A percentile compares a stretch with the other conserved stretches of the same genome.
These are phyloP conservation scores for Triplophysa tibetana DNA, from an alignment of 2,113 vertebrate genomes.

Conservation along the genomic window DNA sequence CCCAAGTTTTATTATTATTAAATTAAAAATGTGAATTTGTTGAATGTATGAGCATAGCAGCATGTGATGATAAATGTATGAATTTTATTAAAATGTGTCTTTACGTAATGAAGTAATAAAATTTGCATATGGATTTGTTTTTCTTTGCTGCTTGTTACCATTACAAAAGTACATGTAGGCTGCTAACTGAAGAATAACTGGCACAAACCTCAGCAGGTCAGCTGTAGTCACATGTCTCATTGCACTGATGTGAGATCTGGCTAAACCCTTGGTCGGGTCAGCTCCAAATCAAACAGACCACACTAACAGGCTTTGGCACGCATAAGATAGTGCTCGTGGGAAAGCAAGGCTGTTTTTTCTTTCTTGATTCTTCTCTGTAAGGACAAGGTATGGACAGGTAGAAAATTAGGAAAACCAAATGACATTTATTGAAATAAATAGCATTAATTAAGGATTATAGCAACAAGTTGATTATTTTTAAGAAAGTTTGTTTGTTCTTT, in stretches of 20 bases:
- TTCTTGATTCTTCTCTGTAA: slow-evolving; percentile 2
- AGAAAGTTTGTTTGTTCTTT: background rate
- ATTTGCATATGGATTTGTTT: background rate
- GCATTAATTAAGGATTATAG: background rate
- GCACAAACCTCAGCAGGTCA: background rate
- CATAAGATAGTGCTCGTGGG: slow-evolving; percentile 27
- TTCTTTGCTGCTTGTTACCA: background rate
- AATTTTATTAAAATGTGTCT: no score
- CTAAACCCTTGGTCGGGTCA: slow-evolving; percentile 40
- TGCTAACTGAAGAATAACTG: background rate
- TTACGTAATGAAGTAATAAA: no score
- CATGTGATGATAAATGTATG: no score
- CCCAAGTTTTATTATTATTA: background rate
- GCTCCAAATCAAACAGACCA: slow-evolving; percentile 43
- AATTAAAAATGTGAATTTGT: no score
- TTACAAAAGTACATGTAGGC: background rate
- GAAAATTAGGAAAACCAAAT: no score
- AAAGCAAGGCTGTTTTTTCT: slow-evolving; percentile 24
- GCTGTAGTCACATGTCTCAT: slow-evolving; percentile 40
- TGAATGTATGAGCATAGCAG: no score
- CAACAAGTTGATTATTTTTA: background rate
- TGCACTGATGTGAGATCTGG: slow-evolving; percentile 45
- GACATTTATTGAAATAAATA: no score
- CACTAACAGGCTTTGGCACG: slow-evolving; percentile 53
- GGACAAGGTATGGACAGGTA: background rate